Evolutionary conservation across 2,888 invertebrate species (phyloP), one percentile per base, ranked within the genome.

Genomic region (Synergus japonicus): DNA sequence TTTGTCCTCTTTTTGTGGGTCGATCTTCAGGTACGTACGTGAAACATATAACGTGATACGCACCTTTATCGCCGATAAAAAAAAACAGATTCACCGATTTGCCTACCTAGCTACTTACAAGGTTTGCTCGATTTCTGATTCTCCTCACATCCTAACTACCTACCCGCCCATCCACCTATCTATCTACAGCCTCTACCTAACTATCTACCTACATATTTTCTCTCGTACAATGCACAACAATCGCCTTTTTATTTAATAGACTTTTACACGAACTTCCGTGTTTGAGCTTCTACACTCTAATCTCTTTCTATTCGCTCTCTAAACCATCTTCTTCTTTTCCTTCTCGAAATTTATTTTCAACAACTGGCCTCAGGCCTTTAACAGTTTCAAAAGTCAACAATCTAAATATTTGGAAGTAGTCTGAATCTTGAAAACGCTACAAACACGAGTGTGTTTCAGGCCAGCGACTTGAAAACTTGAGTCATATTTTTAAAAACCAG

Each of bases 11-110:
- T 76, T 78, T 76, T 77, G 54, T 43, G 46, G 78, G 80, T 66
- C 79, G 79, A 69, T 81, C 82, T 78, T 82, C 79, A 82, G 83
- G 79, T 82, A 84, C 83, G 81, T 81, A 82, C 81, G 80, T 83
- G 84, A 81, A 85, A 82, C 84, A 85, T 83, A 84, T 82, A 84
- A 83, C 80, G 80, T 83, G 80, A 80, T 82, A 83, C 83, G 83
- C 81, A 84, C 78, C 82, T 22, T 65, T 41, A 54, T 60, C 73
- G 73, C 37, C 37, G 37, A 73, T 73, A 44, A 67, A 67, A 73
- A 73, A 73, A 73, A 73, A 41, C 49, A n/a, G 73, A 54, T 58
- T 73, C 37, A 73, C 54, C 54, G 73, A 58, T 73, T 73, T 73
- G 15, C 41, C 73, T 73, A 73, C 54, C 73, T 73, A 73, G 73